Conservation (phyloP, 2,113 vertebrate genomes). For the Ifrita kowaldi region DNA sequence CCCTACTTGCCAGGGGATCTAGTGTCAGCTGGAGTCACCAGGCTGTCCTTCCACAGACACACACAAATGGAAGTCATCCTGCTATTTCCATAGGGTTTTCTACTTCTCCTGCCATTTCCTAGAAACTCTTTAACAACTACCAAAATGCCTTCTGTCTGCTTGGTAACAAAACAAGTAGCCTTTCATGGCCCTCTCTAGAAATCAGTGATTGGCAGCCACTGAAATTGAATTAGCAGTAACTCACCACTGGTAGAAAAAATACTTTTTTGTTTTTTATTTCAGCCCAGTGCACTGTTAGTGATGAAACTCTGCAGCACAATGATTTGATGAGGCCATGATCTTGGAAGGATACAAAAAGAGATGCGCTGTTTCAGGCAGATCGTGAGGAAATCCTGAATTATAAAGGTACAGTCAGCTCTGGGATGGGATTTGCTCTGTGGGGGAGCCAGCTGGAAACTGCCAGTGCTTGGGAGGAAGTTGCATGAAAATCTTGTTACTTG, state of each 20-base stretch:
- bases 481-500: constrained; percentile 29
- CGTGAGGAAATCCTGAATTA: background rate
- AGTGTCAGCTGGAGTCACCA: background rate
- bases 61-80: background rate
- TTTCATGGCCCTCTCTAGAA: constrained; percentile 33
- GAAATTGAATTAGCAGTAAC: constrained; percentile 43
- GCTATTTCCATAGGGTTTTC: background rate
- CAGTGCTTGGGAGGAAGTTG: background rate
- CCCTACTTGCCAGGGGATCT: background rate
- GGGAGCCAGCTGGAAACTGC: background rate
- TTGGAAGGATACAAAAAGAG: background rate
- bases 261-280: background rate
- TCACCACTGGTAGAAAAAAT: background rate
- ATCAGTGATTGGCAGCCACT: constrained; percentile 31
- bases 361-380: background rate
- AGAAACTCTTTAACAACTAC: constrained; percentile 29
- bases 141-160: constrained; percentile 10
- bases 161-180: constrained; percentile 6
- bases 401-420: background rate
- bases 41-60: background rate
- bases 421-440: background rate
- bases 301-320: background rate
- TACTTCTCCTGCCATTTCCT: constrained; percentile 23
- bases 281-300: background rate
- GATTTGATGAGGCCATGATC: background rate